A percentile compares a stretch with the other conserved stretches of the same genome.
phyloP scores from a whole-genome alignment of 2,888 invertebrate genomes.

The Drosophila monieri region DNA sequence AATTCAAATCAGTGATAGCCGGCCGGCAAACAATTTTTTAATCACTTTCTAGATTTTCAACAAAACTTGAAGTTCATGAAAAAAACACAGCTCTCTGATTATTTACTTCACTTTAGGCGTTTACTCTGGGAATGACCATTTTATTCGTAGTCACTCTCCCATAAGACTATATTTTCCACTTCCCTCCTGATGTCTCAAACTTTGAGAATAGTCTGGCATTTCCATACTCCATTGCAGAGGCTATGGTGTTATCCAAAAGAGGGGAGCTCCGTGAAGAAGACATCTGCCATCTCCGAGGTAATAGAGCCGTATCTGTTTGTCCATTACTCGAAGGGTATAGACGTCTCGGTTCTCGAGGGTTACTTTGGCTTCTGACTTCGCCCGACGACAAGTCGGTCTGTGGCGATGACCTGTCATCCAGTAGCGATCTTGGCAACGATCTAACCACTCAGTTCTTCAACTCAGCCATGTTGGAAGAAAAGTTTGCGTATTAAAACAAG shows the following conservation, averaged over 20 bases:
- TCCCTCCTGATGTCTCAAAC: background rate
- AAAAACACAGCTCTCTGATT: background rate
- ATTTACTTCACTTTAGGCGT: background rate
- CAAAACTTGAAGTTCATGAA: background rate
- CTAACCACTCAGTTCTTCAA: no score
- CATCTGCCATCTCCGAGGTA: no score
- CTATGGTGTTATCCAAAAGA: no score
- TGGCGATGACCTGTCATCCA: conserved; percentile 24
- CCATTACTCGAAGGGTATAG: background rate
- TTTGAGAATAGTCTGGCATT: background rate
- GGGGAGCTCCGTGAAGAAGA: no score
- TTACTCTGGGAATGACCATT: background rate
- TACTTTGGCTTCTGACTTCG: conserved; percentile 38
- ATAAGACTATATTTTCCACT: background rate
- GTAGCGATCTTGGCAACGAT: conserved; percentile 14
- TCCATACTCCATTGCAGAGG: background rate
- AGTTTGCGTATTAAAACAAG: background rate
- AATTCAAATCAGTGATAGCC: conserved; percentile 3
- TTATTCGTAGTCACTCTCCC: background rate
- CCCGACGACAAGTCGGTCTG: background rate
- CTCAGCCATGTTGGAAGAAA: background rate
- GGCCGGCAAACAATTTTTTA: background rate
- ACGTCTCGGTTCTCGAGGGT: conserved; percentile 19
- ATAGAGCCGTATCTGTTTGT: no score
- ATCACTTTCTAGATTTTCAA: conserved; percentile 1